Evolutionary conservation across 2,113 vertebrate species (phyloP).

Genomic region (Daboia siamensis): DNA sequence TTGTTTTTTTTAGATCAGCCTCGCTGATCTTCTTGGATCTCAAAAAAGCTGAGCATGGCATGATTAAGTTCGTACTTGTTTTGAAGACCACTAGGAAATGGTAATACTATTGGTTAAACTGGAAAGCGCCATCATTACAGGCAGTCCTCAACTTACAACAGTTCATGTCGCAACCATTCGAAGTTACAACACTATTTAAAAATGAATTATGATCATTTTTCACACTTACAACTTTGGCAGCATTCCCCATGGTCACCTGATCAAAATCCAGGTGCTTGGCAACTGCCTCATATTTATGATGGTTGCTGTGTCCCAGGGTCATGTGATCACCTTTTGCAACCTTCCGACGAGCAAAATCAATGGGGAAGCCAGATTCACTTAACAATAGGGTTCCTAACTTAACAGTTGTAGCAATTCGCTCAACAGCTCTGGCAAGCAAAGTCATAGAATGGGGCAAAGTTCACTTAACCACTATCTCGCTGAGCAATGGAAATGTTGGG

Average conservation of each 20-base stretch:
- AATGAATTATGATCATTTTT: not conserved
- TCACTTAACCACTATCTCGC: too few species aligned
- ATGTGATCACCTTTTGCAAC: not conserved
- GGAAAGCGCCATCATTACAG: not conserved
- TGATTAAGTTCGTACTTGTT: not conserved
- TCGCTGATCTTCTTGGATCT: not conserved
- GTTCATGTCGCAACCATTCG: not conserved
- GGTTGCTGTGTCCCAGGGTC: not conserved
- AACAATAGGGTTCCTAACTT: too few species aligned
- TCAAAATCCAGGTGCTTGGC: not conserved
- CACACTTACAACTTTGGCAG: not conserved
- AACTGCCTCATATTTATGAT: too few species aligned
- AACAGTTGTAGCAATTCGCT: too few species aligned
- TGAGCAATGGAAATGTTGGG: too few species aligned
- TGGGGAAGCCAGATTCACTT: too few species aligned
- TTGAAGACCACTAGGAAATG: not conserved
- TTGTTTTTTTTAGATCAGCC: too few species aligned
- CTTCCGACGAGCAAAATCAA: too few species aligned
- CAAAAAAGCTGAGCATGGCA: not conserved
- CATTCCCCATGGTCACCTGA: not conserved
- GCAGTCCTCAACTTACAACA: not conserved
- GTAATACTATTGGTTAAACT: not conserved
- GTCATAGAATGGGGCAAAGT: too few species aligned
- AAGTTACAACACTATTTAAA: not conserved
- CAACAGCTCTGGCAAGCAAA: too few species aligned